Base-by-base conservation (phyloP, 2,797 vertebrate genomes). In the Cossypha polioptera region DNA sequence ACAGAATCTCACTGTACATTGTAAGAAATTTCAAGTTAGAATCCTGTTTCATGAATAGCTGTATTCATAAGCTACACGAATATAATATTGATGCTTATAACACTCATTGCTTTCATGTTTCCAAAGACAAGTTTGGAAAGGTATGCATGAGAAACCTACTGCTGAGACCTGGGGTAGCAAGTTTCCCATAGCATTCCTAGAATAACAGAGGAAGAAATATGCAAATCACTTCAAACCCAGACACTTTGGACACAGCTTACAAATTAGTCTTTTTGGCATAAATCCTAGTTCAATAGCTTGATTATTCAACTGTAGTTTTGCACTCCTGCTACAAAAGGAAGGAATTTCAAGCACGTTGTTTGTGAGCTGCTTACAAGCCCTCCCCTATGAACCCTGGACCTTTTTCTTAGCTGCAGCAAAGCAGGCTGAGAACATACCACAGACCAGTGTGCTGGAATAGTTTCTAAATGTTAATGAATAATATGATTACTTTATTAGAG, bases 231-330 rank as follows among this genome's bases (percentile, higher is more conserved):
- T 96, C 73, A 95, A 94, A 96, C 72, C 78, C 95, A 96, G 95
- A 96, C 92, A 72, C 86, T 96, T 90, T 94, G 80, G 90, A 92
- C 94, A 94, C 92, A 92, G 95, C 86, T 81, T 95, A 95, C 96
- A 97, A 96, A 97, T 97, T 96, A 95, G 95, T 92, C 92, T 96
- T 96, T 97, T 95, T 91, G 93, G 93, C 90, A 96, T 90, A 96
- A 96, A 97, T 95, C 95, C 95, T 93, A 80, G 54, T 85, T 97
- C 96, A 97, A 95, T 96, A 90, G 93, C 94, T 96, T 96, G 96
- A 96, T 97, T 97, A 96, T 97, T 95, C 94, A 91, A 96, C 96
- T 95, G 90, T 94, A 95, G 92, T 96, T 96, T 95, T 95, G 92
- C 94, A 68, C 90, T 94, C 84, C 72, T 92, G 48, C 74, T 65